Base-by-base conservation (phyloP, 2,113 vertebrate genomes). In the Archocentrus centrarchus region DNA sequence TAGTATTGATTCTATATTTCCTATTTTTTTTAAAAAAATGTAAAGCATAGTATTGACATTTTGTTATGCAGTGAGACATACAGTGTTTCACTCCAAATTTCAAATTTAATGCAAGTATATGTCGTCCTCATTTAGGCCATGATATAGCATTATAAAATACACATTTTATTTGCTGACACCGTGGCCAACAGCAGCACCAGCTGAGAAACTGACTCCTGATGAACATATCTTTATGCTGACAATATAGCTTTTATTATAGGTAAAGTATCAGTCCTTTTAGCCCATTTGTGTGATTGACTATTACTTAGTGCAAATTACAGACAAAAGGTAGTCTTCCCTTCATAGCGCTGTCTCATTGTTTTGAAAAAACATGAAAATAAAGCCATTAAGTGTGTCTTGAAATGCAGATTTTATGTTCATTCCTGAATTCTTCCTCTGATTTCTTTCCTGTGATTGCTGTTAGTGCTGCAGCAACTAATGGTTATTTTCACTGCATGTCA, bases 291-390 rank as follows among this genome's bases (percentile, higher is more conserved):
- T 35, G 27, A 7, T 17, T 53, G 47, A 50, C 5, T 50, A 15
- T 14, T 47, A 47, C 44, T 50, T 13, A 14, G 11, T 44, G 41
- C 41, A 44, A 44, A 13, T 13, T 44, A 44, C 11, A 30, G 24
- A 24, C 66, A 53, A 27, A 1, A 47, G 17, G 20, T 27, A 14
- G 18, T 55, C 47, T 27, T 58, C 27, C 76, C 27, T 76, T 44
- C 68, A 50, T 50, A 66, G 35, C 41, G 68, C 24, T 57, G 2
- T 79, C 15, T 47, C 27, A 73, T 18, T 86, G 62, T 77, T 83
- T 59, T 76, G 32, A 59, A 55, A 59, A 77, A 30, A 86, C 17
- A 44, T 57, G 24, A 57, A 5, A 59, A 77, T 75, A 58, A 68
- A 76, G 24, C 1, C 13, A 53, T 3, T 59, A 20, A 11, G 5